A percentile compares a stretch with the other conserved stretches of the same genome.
Conservation (phyloP, 1,140 invertebrate genomes). For the Monomorium pharaonis region DNA sequence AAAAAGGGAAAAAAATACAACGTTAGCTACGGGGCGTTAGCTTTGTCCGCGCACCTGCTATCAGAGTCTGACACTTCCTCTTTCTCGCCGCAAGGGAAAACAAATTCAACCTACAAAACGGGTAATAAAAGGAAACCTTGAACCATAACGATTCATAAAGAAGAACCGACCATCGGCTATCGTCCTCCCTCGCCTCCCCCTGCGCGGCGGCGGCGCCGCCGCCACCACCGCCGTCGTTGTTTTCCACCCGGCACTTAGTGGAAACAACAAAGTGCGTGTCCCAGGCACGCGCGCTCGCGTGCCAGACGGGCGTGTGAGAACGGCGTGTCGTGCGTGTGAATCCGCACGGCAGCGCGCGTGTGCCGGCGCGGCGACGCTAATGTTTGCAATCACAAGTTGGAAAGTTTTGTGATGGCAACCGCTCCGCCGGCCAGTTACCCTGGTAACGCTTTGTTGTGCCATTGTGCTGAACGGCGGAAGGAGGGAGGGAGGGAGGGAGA, state of each 20-base stretch:
- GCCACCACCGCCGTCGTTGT: conserved; percentile 29
- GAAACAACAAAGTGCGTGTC: conserved; percentile 63
- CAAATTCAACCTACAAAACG: conserved; percentile 32
- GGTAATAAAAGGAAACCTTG: conserved; percentile 36
- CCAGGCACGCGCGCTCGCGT: conserved; percentile 69
- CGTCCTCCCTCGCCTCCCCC: background rate
- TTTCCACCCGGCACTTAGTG: conserved; percentile 57
- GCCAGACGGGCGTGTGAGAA: conserved; percentile 60
- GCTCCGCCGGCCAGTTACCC: conserved; percentile 71
- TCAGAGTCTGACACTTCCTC: conserved; percentile 13
- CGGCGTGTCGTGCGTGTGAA: conserved; percentile 53
- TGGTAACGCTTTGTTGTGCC: conserved; percentile 82
- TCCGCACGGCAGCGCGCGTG: conserved; percentile 66
- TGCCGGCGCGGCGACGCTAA: conserved; percentile 62
- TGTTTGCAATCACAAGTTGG: conserved; percentile 76
- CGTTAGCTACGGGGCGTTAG: background rate
- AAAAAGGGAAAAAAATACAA: background rate
- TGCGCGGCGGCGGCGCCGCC: background rate
- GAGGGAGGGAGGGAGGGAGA: background rate
- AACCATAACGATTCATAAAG: conserved; percentile 49
- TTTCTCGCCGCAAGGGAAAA: background rate
- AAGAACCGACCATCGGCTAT: background rate
- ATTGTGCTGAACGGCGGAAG: conserved; percentile 58
- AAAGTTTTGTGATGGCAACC: conserved; percentile 83
- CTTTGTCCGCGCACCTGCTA: conserved; percentile 8